Evolutionary conservation across 2,113 vertebrate genomes (phyloP), one percentile per base, ranked within the genome.

Genomic region (Gobius niger): DNA sequence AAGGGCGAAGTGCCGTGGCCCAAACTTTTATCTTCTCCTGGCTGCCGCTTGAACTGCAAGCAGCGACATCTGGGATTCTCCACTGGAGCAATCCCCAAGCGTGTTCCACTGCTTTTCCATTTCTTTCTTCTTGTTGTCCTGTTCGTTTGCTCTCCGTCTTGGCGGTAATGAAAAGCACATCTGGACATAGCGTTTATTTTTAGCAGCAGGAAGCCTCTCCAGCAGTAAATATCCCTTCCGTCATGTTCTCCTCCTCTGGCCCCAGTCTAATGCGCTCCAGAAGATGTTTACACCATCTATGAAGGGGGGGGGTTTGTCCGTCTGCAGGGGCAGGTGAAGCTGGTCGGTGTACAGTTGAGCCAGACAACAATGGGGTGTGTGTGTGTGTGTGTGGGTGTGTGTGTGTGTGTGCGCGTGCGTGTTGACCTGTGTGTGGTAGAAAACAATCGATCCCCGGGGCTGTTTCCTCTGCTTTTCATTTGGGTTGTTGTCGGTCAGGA

Each of bases 141-240:
- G 24, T 42, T 46, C 44, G 13, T 62, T 49, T 47, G 68, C 40
- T 47, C 16, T 61, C 24, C 18, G 54, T 76, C 75, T 53, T 16
- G 53, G 62, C 64, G 51, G 18, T 54, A 72, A 66, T 73, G 68
- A 85, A 85, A 78, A 83, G 64, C 78, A 77, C 85, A 89, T 87
- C 81, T 88, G 75, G 85, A 81, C 56, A 8, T 73, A 47, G 18
- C 57, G 13, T 71, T 76, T 91, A 90, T 91, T 90, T 90, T 90
- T 90, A 90, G 85, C 76, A 81, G 67, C 75, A 79, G 86, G 89
- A 89, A 87, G 70, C 77, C 80, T 73, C 72, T 82, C 65, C 62
- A 85, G 75, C 75, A 78, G 76, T 79, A 81, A 68, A 74, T 65
- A 77, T 72, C 46, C 15, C 81, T 61, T 77, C 80, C 82, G 80